Base-by-base conservation (phyloP, 2,888 invertebrate genomes). In the Oscheius myriophilus region DNA sequence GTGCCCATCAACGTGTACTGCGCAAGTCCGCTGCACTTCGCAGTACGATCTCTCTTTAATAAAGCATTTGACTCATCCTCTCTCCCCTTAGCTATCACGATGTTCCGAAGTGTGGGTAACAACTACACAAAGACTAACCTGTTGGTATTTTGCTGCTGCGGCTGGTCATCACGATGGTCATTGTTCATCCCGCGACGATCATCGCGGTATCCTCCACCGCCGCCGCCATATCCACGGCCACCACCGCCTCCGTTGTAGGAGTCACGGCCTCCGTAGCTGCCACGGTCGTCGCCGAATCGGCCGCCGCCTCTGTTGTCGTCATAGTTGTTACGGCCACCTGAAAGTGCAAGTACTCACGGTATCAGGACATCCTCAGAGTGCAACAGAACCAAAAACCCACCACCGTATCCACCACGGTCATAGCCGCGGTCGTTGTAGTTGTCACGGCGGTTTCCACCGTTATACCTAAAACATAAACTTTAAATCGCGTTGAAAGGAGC, bases 181-280 rank as follows among this genome's bases (percentile, higher is more conserved):
- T 59, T 53, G 21, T 63, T 18, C 23, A 46, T 53, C 21, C 66
- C 67, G 9, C 64, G 18, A n/a, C 61, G 33, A 18, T 42, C 61
- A n/a, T 61, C 61, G 21, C 45, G 51, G 21, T 23, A 33, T 23
- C 59, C 23, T 39, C 45, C 69, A 41, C 39, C 57, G 9, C 46
- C 46, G 46, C 61, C 61, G 6, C 33, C 18, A 39, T 26, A 71
- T 26, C 75, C 71, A 39, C 72, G 42, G 21, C 66, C 59, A 46
- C 71, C 41, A 52, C 72, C 62, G 21, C 71, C 72, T 25, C 70
- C 72, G 18, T 68, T 62, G 43, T 75, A 69, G 23, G 45, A 51
- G 41, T 63, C 64, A 33, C 69, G 57, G 46, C 67, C 72, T 62
- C 55, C 70, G 57, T 73, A 76, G 42, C 67, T 59, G 45, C 49